Conservation (phyloP, 2,797 vertebrate species). For the Propithecus deckenii region DNA sequence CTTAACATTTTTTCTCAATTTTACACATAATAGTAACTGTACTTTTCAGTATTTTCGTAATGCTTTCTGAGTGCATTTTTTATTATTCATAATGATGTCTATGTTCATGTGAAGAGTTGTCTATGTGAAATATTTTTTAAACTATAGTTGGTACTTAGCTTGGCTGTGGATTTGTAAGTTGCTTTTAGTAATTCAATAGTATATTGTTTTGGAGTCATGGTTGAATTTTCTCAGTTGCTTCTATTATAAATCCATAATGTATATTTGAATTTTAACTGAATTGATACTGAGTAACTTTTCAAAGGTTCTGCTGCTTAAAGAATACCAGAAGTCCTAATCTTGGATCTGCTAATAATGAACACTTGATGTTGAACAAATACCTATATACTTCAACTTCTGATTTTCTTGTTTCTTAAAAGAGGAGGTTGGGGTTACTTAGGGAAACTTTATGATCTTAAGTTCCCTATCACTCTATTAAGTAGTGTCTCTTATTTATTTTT, state of each 20-base stretch:
- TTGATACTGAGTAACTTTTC: neutral
- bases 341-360: constrained; percentile 16
- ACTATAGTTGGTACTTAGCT: neutral
- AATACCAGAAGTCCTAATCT: neutral
- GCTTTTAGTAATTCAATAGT: neutral
- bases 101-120: neutral
- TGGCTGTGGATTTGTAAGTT: neutral
- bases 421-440: neutral
- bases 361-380: neutral
- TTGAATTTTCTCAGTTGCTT: neutral
- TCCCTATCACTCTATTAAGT: neutral
- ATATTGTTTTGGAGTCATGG: neutral
- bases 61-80: neutral
- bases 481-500: neutral
- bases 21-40: neutral
- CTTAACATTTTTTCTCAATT: neutral
- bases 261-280: constrained; percentile 13
- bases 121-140: neutral
- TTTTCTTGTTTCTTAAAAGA: constrained; percentile 42
- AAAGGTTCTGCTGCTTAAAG: neutral
- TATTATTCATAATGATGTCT: constrained; percentile 3
- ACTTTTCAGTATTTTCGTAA: neutral
- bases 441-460: constrained; percentile 23
- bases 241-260: neutral
- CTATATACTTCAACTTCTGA: neutral